Evolutionary conservation across 1,140 invertebrate species (phyloP).

Genomic region (Drosophila equinoxialis): DNA sequence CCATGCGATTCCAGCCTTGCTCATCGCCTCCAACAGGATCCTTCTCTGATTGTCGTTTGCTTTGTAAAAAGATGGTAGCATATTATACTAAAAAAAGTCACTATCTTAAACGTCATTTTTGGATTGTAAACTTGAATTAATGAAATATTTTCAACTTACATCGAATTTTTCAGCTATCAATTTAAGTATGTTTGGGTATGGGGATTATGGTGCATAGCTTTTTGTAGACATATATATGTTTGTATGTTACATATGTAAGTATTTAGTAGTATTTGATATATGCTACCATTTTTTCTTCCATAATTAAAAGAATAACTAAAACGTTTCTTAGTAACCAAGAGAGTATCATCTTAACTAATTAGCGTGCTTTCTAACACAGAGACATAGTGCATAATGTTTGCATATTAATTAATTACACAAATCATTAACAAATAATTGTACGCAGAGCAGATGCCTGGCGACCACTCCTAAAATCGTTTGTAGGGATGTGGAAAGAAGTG

Average conservation of each 20-base stretch:
- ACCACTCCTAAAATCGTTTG: constrained; percentile 32
- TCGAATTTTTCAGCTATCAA: no score
- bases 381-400: constrained; percentile 16
- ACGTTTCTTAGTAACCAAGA: constrained; percentile 6
- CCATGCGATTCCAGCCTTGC: no score
- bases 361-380: constrained; percentile 14
- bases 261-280: not conserved
- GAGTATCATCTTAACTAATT: constrained; percentile 12
- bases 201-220: not conserved
- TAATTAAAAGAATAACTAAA: constrained; percentile 12
- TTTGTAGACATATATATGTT: no score
- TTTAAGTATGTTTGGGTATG: no score
- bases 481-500: not conserved
- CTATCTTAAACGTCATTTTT: no score
- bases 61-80: no score
- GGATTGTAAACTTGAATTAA: no score
- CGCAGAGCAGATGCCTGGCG: constrained; percentile 2
- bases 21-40: no score
- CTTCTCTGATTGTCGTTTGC: no score
- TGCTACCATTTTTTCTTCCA: constrained; percentile 6
- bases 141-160: no score
- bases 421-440: constrained; percentile 56
- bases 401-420: constrained; percentile 57
- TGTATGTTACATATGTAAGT: constrained; percentile 4
- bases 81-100: no score